Percentiles rank a stretch among this genome's conserved stretches.
Conservation (phyloP, 2,797 vertebrate genomes). For the Dendrocincla tyrannina region DNA sequence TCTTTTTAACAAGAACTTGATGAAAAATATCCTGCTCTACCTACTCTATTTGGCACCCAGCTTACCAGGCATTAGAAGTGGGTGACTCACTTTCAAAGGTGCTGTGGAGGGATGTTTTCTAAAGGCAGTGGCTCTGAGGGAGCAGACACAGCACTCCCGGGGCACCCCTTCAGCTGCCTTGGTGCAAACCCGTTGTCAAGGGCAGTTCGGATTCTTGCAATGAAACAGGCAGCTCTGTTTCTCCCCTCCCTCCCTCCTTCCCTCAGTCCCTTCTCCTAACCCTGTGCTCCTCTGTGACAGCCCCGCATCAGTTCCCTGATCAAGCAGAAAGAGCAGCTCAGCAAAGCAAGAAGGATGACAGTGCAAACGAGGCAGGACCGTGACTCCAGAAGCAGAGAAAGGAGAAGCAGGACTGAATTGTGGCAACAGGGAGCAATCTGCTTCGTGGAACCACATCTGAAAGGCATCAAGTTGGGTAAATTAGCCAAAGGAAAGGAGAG, state of each 20-base stretch:
- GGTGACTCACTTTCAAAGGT: not conserved
- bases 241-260: not conserved
- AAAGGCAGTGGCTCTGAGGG: not conserved
- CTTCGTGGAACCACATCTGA: not conserved
- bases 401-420: not conserved
- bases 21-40: slow-evolving; percentile 46
- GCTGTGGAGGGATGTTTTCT: not conserved
- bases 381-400: not conserved
- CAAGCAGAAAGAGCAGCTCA: not conserved
- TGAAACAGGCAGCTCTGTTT: not conserved
- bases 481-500: not conserved
- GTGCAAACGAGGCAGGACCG: not conserved
- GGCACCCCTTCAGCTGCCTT: not conserved
- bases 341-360: not conserved
- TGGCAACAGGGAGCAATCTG: not conserved
- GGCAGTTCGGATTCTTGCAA: not conserved
- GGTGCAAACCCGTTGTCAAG: not conserved
- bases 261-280: not conserved
- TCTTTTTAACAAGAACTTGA: slow-evolving; percentile 49
- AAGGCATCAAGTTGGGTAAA: not conserved
- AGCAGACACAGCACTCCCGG: accelerated
- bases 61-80: not conserved
- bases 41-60: slow-evolving; percentile 1
- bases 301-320: not conserved
- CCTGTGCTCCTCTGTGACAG: not conserved